phyloP scores from a whole-genome alignment of 2,113 vertebrate genomes.

The Lepus timidus region DNA sequence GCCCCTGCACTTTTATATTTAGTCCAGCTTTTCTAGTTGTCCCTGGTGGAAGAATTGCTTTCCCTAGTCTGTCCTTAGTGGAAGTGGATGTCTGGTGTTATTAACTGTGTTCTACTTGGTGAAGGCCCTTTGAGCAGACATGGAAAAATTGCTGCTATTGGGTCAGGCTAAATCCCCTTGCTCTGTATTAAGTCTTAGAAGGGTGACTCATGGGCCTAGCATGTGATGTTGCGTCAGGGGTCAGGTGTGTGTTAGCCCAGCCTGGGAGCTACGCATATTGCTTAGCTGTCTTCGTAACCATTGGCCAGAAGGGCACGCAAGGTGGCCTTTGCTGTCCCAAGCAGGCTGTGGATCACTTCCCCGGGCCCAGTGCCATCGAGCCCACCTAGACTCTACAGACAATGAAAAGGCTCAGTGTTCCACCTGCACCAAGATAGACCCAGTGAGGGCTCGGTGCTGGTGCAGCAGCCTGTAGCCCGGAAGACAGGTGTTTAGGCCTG shows the following conservation, averaged over 20 bases:
- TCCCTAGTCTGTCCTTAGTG: not conserved
- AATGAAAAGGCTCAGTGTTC: slow-evolving; percentile 4
- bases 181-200: not conserved
- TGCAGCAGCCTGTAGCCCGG: not conserved
- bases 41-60: not conserved
- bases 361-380: not conserved
- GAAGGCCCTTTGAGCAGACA: not conserved
- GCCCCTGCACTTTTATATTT: not conserved
- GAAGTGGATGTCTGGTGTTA: not conserved
- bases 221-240: not conserved
- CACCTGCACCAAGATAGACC: not conserved
- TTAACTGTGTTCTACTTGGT: not conserved
- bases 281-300: slow-evolving; percentile 63
- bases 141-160: not conserved
- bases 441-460: not conserved
- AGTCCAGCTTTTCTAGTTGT: not conserved
- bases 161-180: not conserved
- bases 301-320: not conserved
- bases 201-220: not conserved
- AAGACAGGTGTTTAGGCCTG: not conserved
- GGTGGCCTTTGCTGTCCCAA: not conserved
- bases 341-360: not conserved
- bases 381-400: not conserved
- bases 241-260: not conserved
- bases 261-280: not conserved